phyloP scores from a whole-genome alignment of 1,140 invertebrate genomes.

The Solenopsis fugax region DNA sequence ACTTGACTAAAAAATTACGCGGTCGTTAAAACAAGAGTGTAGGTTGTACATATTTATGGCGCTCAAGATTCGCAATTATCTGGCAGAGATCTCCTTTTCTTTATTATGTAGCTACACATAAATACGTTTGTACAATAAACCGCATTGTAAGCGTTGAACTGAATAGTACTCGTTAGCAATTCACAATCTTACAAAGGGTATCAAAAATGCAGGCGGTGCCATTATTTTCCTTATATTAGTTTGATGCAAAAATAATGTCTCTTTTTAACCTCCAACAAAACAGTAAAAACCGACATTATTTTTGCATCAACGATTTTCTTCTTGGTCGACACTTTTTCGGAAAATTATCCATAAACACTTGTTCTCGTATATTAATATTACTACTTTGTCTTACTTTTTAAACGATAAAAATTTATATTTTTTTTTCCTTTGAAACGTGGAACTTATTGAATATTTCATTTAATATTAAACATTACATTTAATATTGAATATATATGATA shows the following conservation, averaged over 20 bases:
- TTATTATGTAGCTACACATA: neutral
- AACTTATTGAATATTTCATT: neutral
- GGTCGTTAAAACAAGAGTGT: neutral
- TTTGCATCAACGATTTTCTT: neutral
- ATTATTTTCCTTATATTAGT: neutral
- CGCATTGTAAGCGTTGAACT: slow-evolving; percentile 28
- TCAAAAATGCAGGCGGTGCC: neutral
- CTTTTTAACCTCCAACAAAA: too few relatives aligned
- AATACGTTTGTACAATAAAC: slow-evolving; percentile 25
- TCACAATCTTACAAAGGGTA: slow-evolving; percentile 67
- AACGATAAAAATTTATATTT: neutral
- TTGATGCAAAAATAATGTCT: too few relatives aligned
- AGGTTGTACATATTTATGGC: neutral
- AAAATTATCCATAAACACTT: neutral
- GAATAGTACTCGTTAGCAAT: slow-evolving; percentile 67
- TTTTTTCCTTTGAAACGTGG: neutral
- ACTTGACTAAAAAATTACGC: neutral
- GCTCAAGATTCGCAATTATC: slow-evolving; percentile 17
- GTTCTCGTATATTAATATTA: neutral
- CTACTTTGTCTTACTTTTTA: neutral
- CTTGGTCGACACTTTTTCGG: neutral
- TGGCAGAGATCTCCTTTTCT: neutral
- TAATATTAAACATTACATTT: neutral
- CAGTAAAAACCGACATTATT: too few relatives aligned
- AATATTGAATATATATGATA: neutral